Evolutionary conservation across 2,888 invertebrate genomes (phyloP).

Genomic region (Eustalomyia histrio): DNA sequence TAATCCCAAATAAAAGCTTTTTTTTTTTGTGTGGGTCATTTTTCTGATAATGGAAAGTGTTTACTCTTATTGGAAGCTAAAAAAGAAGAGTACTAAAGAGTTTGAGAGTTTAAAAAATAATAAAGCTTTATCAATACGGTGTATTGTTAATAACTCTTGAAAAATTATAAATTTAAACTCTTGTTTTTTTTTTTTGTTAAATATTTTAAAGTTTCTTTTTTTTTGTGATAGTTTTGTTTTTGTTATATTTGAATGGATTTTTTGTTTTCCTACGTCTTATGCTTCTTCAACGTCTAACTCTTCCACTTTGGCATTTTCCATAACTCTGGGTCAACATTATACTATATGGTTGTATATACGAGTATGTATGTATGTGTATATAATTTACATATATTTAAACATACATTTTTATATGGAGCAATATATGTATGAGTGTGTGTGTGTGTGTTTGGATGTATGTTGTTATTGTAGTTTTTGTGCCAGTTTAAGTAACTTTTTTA

Average conservation of each 20-base stretch:
- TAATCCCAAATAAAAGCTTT: constrained; percentile 23
- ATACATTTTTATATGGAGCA: background rate
- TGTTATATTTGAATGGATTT: constrained; percentile 6
- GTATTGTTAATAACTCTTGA: constrained; percentile 11
- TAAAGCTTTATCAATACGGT: background rate
- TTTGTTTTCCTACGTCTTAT: constrained; percentile 5
- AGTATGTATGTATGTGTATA: constrained; percentile 23
- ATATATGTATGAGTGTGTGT: background rate
- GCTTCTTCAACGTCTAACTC: constrained; percentile 46
- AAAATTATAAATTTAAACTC: constrained; percentile 2
- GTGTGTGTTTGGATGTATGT: too few relatives aligned
- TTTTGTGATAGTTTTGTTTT: background rate
- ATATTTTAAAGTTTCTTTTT: background rate
- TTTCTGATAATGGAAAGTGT: background rate
- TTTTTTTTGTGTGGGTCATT: constrained; percentile 15
- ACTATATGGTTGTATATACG: constrained; percentile 10
- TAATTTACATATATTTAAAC: background rate
- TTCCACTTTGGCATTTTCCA: constrained; percentile 55
- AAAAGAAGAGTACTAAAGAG: background rate
- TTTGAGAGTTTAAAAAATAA: background rate
- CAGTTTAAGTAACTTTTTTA: constrained; percentile 41
- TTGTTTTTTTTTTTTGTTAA: background rate
- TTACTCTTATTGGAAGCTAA: background rate
- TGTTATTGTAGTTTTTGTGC: constrained; percentile 33
- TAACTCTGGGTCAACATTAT: constrained; percentile 55